phyloP scores from a whole-genome alignment of 2,888 invertebrate genomes.

The Hipparchia semele region DNA sequence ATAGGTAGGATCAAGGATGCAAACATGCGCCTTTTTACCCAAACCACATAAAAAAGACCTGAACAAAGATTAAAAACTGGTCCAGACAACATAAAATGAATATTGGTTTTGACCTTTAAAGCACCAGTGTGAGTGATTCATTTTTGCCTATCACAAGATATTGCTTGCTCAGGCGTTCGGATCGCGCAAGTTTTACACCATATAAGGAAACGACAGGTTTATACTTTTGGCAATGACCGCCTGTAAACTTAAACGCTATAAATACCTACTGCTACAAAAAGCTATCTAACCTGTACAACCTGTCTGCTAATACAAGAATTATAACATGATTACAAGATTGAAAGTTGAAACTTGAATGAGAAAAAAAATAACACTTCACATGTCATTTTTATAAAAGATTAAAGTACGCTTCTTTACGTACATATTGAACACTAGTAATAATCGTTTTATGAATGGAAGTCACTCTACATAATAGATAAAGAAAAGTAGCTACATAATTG shows the following conservation, averaged over 20 bases:
- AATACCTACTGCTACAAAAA: not conserved
- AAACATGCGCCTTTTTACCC: not conserved
- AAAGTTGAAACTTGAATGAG: not conserved
- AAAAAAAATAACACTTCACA: not conserved
- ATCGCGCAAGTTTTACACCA: constrained; percentile 68
- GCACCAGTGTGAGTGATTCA: constrained; percentile 55
- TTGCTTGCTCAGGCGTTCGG: constrained; percentile 56
- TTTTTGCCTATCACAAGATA: constrained; percentile 56
- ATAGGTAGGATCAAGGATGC: not conserved
- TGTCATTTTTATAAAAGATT: not conserved
- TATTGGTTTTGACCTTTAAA: constrained; percentile 64
- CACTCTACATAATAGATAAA: not conserved
- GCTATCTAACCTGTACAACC: constrained; percentile 5
- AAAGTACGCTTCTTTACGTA: not conserved
- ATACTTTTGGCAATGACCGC: constrained; percentile 79
- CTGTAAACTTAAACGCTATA: constrained; percentile 47
- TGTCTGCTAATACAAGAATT: constrained; percentile 7
- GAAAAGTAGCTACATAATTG: not conserved
- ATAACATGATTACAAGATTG: not conserved
- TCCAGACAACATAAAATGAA: constrained; percentile 61
- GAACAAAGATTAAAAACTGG: constrained; percentile 61
- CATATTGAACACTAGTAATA: too few relatives aligned
- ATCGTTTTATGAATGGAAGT: not conserved
- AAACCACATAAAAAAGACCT: constrained; percentile 46
- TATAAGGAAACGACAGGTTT: constrained; percentile 75